Evolutionary conservation across 2,113 vertebrate genomes (phyloP).

Genomic region (Protomyctophum bolini): DNA sequence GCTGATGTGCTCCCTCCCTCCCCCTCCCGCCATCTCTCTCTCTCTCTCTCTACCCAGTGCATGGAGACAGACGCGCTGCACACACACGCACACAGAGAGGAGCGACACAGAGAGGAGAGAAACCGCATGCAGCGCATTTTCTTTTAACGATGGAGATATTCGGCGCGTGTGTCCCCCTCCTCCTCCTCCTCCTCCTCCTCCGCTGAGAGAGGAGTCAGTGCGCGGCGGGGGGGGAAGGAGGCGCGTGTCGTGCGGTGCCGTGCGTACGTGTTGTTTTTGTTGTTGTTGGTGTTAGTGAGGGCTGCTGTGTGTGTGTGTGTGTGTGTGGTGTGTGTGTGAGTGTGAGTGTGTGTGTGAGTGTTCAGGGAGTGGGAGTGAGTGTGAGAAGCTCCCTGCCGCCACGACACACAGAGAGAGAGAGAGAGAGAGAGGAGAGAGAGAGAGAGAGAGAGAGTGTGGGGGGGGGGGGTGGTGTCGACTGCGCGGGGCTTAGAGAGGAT

Average conservation of each 20-base stretch:
- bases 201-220: too few relatives aligned
- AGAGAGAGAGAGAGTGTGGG: too few relatives aligned
- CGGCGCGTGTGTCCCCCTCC: slow-evolving; percentile 54
- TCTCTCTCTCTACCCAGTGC: slow-evolving; percentile 3
- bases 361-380: neutral
- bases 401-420: too few relatives aligned
- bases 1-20: neutral
- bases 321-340: too few relatives aligned
- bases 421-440: too few relatives aligned
- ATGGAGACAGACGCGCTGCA: slow-evolving; percentile 42
- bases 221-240: too few relatives aligned
- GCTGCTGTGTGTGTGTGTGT: slow-evolving; percentile 1
- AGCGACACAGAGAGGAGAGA: slow-evolving; percentile 60
- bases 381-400: neutral
- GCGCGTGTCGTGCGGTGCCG: too few relatives aligned
- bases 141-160: slow-evolving; percentile 67
- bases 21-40: slow-evolving; percentile 17
- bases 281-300: slow-evolving; percentile 24
- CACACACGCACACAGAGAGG: slow-evolving; percentile 32
- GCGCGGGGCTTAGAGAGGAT: too few relatives aligned
- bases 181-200: too few relatives aligned
- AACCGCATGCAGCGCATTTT: slow-evolving; percentile 59
- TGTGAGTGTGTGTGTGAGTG: slow-evolving; percentile 10
- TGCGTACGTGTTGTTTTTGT: too few relatives aligned
- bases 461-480: too few relatives aligned